A percentile compares a stretch with the other conserved stretches of the same genome.
phyloP scores from a whole-genome alignment of 1,140 invertebrate species.

The Bombus pyrosoma region DNA sequence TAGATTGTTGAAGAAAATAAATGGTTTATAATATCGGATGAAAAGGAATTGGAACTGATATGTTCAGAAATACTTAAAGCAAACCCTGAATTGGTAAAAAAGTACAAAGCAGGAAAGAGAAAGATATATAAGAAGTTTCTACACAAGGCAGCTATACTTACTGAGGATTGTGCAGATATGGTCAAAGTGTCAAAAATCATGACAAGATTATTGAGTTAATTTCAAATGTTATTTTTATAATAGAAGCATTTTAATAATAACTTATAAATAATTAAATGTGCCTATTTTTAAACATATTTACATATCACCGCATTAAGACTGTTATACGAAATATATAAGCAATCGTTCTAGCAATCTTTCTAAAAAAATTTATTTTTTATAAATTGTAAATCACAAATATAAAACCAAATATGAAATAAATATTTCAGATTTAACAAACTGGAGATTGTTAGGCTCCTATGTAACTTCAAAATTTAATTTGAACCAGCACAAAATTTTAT shows the following conservation, averaged over 20 bases:
- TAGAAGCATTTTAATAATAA: slow-evolving; percentile 61
- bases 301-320: slow-evolving; percentile 74
- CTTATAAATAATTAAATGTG: slow-evolving; percentile 42
- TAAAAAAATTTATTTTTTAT: slow-evolving; percentile 73
- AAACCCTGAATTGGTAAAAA: slow-evolving; percentile 86
- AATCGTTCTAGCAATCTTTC: slow-evolving; percentile 58
- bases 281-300: slow-evolving; percentile 61
- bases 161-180: slow-evolving; percentile 87
- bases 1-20: slow-evolving; percentile 86
- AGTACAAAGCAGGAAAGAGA: slow-evolving; percentile 87
- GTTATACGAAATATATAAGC: slow-evolving; percentile 76
- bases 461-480: slow-evolving; percentile 70
- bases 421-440: slow-evolving; percentile 74
- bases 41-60: slow-evolving; percentile 83
- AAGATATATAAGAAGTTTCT: slow-evolving; percentile 87
- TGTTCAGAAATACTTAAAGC: slow-evolving; percentile 86
- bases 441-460: slow-evolving; percentile 76
- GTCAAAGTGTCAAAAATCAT: slow-evolving; percentile 83
- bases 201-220: slow-evolving; percentile 83
- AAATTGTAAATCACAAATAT: slow-evolving; percentile 77
- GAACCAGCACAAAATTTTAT: slow-evolving; percentile 67
- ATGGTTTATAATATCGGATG: slow-evolving; percentile 86
- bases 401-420: slow-evolving; percentile 80
- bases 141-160: slow-evolving; percentile 83
- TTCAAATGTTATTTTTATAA: background rate